phyloP scores from a whole-genome alignment of 2,888 invertebrate genomes.

The Lasioglossum leucozonium region DNA sequence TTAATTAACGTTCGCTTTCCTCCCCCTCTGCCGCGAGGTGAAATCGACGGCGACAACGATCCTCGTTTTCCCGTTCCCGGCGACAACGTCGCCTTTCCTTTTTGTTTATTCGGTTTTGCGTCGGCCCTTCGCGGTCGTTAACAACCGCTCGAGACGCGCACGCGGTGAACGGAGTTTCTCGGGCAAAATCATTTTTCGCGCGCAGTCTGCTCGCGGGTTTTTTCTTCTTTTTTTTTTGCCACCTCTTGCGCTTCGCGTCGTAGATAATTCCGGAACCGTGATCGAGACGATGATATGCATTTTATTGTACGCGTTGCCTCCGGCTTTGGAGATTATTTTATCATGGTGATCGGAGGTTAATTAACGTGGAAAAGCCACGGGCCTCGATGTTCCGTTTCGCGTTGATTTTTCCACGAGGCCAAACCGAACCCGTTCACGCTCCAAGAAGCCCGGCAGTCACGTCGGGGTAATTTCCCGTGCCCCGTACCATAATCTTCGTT shows the following conservation, averaged over 20 bases:
- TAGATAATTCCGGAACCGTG: not conserved
- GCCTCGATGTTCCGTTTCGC: not conserved
- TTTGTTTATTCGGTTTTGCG: not conserved
- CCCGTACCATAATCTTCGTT: conserved; percentile 54
- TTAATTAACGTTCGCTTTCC: conserved; percentile 42
- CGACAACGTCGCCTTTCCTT: not conserved
- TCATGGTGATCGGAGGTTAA: not conserved
- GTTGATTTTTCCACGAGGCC: conserved; percentile 23
- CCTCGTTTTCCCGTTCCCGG: not conserved
- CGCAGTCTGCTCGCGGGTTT: not conserved
- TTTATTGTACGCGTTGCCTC: not conserved
- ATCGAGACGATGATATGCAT: not conserved
- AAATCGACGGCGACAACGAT: conserved; percentile 35
- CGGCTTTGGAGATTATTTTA: not conserved
- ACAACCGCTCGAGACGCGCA: not conserved
- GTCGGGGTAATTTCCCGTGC: conserved; percentile 58
- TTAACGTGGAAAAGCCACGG: not conserved
- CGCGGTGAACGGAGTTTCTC: not conserved
- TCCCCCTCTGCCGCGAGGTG: not conserved
- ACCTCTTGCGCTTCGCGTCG: not conserved
- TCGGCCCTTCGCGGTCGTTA: not conserved
- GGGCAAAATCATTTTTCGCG: not conserved
- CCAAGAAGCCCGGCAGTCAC: conserved; percentile 23
- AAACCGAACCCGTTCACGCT: conserved; percentile 37
- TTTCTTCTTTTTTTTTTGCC: too few relatives aligned